Percentiles rank a stretch among this genome's conserved stretches.
phyloP scores from a whole-genome alignment of 1,140 invertebrate genomes.

The Leptonema lineaticorne region DNA sequence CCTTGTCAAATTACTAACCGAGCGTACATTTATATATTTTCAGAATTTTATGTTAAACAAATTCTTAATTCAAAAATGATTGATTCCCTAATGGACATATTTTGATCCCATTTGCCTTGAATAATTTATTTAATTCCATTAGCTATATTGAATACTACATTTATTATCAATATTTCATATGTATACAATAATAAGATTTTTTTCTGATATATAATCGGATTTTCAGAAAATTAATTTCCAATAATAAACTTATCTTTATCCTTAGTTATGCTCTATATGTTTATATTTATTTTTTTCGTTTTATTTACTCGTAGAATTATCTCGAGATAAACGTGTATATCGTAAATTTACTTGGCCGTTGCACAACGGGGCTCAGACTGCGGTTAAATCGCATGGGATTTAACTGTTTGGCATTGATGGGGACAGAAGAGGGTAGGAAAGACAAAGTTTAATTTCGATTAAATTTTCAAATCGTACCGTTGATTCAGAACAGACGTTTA shows the following conservation, averaged over 20 bases:
- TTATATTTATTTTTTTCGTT: too few species aligned
- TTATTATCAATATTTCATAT: not conserved
- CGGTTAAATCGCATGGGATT: not conserved
- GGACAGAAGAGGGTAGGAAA: conserved; percentile 5
- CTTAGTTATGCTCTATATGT: too few species aligned
- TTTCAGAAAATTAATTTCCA: too few species aligned
- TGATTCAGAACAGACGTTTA: conserved; percentile 8
- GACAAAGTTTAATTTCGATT: conserved; percentile 26
- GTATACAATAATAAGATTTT: not conserved
- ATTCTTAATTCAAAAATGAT: too few species aligned
- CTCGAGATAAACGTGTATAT: too few species aligned
- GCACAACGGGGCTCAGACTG: not conserved
- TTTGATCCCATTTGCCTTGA: not conserved
- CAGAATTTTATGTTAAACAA: too few species aligned
- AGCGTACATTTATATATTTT: too few species aligned
- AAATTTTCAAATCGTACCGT: conserved; percentile 17
- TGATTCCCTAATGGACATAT: conserved; percentile 12
- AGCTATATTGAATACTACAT: not conserved
- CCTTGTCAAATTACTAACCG: too few species aligned
- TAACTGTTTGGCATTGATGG: too few species aligned
- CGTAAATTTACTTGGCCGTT: too few species aligned
- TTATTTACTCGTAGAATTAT: too few species aligned
- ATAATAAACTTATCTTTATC: too few species aligned
- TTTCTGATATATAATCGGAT: not conserved
- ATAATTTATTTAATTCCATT: conserved; percentile 17